phyloP scores from a whole-genome alignment of 2,888 invertebrate genomes.

The Diploptera punctata region DNA sequence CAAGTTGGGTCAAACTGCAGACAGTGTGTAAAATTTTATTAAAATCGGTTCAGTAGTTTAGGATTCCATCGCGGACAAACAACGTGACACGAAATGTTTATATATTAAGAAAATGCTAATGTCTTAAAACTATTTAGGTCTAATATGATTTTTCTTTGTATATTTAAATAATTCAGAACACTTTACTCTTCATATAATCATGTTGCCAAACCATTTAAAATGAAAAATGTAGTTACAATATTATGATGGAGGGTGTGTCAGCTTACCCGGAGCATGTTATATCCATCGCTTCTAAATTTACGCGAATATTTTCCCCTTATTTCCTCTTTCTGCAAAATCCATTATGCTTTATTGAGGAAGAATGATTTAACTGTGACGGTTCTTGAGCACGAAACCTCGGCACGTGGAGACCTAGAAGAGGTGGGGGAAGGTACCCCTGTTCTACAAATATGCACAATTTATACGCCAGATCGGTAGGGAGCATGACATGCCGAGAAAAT shows the following conservation, averaged over 20 bases:
- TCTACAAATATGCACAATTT: neutral
- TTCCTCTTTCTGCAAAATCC: conserved; percentile 23
- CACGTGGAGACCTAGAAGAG: neutral
- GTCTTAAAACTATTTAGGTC: no score
- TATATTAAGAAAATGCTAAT: no score
- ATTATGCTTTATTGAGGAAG: conserved; percentile 32
- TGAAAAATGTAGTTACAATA: neutral
- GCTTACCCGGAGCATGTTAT: neutral
- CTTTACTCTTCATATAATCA: no score
- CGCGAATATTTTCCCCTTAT: conserved; percentile 30
- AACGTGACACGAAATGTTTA: no score
- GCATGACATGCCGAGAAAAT: neutral
- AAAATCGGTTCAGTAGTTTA: no score
- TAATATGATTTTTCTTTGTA: no score
- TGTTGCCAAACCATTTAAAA: no score
- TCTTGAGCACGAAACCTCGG: neutral
- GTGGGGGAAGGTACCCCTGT: neutral
- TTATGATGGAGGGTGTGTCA: conserved; percentile 19
- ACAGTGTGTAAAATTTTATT: no score
- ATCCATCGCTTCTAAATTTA: neutral
- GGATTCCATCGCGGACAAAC: no score
- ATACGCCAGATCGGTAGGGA: neutral
- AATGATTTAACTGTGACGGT: conserved; percentile 32
- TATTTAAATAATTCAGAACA: no score
- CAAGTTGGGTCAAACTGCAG: no score